Conservation (phyloP, 2,888 invertebrate genomes). For the Drosophila pseudotakahashii region DNA sequence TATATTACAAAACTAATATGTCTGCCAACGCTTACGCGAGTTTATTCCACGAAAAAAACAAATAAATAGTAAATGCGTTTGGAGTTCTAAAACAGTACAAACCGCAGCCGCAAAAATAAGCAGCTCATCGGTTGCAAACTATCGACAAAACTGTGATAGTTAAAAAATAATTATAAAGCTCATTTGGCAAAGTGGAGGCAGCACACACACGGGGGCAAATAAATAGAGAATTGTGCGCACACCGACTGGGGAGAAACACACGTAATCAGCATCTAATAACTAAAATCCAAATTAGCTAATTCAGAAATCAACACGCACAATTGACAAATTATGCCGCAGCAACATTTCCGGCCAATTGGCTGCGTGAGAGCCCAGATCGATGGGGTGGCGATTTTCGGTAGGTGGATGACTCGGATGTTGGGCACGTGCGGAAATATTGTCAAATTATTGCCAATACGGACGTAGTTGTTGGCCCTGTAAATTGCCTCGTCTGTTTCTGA, state of each 20-base stretch:
- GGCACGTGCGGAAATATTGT: constrained; percentile 67
- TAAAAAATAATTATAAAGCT: constrained; percentile 61
- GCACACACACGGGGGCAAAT: constrained; percentile 3
- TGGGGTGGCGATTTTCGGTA: constrained; percentile 5
- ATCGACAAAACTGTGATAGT: constrained; percentile 35
- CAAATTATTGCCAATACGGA: constrained; percentile 63
- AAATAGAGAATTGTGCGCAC: constrained; percentile 14
- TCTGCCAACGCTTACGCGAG: constrained; percentile 8
- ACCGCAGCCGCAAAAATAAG: constrained; percentile 38
- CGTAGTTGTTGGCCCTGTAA: constrained; percentile 24
- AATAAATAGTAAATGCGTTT: constrained; percentile 14
- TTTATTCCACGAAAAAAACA: neutral
- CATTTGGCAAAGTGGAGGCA: constrained; percentile 51
- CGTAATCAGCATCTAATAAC: constrained; percentile 78
- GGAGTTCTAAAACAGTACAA: neutral
- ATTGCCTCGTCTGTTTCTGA: constrained; percentile 53
- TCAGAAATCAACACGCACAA: constrained; percentile 81
- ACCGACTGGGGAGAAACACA: constrained; percentile 20
- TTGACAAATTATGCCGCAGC: constrained; percentile 79
- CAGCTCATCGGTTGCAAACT: constrained; percentile 22
- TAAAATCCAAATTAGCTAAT: constrained; percentile 81
- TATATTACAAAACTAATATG: constrained; percentile 26
- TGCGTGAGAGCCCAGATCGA: constrained; percentile 59
- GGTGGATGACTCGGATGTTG: constrained; percentile 5
- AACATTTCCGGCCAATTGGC: constrained; percentile 80